Base-by-base conservation (phyloP, 1,140 invertebrate species). In the Tribolium madens region DNA sequence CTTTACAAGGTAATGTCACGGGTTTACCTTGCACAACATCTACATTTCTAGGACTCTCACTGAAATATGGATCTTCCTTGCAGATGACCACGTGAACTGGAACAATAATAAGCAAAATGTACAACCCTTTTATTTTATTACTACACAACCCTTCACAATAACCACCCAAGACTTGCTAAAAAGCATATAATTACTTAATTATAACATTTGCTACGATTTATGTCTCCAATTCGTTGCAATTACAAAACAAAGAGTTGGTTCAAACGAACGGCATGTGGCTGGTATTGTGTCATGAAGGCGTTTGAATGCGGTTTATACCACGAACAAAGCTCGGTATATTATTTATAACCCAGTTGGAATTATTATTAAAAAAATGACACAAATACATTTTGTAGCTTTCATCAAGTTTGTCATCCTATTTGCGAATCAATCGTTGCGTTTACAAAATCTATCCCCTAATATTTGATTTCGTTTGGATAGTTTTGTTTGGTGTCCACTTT, bases 31-130 rank as follows among this genome's bases (percentile, higher is more conserved):
- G 87, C 2, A 88, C 82, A 18, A 90, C 88, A 12, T 83, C 81
- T 26, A 84, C 82, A 81, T 87, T 84, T 57, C 86, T 83, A 0
- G 90, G 90, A 70, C 87, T 87, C 26, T 86, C 81, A 73, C 85
- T 87, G 84, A 91, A 91, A 84, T 90, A 90, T 76, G 89, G 88
- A 64, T 88, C 88, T 75, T 90, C 89, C 77, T 87, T 69, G 13
- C 69, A 60, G 13, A 46, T 15, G 14, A 53, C 68, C 36, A 48
- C 64, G 21, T 17, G 42, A 10, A 64, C 79, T 80, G 73, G 15
- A 78, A 60, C 14, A 47, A 42, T 42, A 70, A 33, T 6, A 47
- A 12, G 12, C 47, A 50, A 50, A 13, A 13, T 15, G 47, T 4
- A 50, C 21, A 26, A 26, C 21, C 21, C 21, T 26, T 26, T 1